phyloP scores from a whole-genome alignment of 2,888 invertebrate species.

The Mamestra brassicae region DNA sequence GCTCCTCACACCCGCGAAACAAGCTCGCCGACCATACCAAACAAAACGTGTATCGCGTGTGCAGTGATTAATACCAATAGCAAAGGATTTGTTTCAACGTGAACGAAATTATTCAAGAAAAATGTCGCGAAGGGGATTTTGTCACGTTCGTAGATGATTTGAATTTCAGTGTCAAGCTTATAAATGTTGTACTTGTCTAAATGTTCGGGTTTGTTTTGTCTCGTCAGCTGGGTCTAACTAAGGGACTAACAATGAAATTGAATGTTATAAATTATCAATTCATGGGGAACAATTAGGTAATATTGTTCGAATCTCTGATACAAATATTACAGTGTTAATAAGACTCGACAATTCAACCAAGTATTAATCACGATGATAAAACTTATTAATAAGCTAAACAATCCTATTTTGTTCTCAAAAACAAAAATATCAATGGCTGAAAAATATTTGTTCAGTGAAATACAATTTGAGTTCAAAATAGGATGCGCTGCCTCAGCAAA shows the following conservation, averaged over 20 bases:
- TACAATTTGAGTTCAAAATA: slow-evolving; percentile 45
- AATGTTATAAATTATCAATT: slow-evolving; percentile 66
- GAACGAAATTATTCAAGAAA: slow-evolving; percentile 69
- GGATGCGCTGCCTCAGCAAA: slow-evolving; percentile 50
- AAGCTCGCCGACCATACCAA: slow-evolving; percentile 59
- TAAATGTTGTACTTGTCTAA: slow-evolving; percentile 82
- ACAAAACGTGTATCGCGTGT: slow-evolving; percentile 73
- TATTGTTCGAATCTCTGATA: slow-evolving; percentile 48
- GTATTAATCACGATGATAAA: slow-evolving; percentile 45
- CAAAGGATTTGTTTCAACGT: slow-evolving; percentile 65
- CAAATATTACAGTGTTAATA: slow-evolving; percentile 47
- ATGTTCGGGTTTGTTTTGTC: slow-evolving; percentile 70
- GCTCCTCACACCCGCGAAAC: slow-evolving; percentile 68
- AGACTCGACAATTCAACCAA: slow-evolving; percentile 51
- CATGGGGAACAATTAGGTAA: slow-evolving; percentile 73
- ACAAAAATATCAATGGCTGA: not conserved
- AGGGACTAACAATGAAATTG: slow-evolving; percentile 76
- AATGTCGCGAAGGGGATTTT: slow-evolving; percentile 77
- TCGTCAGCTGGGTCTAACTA: slow-evolving; percentile 69
- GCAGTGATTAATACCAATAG: slow-evolving; percentile 69
- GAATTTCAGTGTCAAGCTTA: slow-evolving; percentile 84
- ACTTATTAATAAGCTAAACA: slow-evolving; percentile 40
- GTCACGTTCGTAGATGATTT: slow-evolving; percentile 86
- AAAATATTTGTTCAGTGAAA: slow-evolving; percentile 7
- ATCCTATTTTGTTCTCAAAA: slow-evolving; percentile 46